These are phyloP conservation scores for Tyto alba DNA, from an alignment of 2,113 vertebrate genomes.

Conservation along the genomic window DNA sequence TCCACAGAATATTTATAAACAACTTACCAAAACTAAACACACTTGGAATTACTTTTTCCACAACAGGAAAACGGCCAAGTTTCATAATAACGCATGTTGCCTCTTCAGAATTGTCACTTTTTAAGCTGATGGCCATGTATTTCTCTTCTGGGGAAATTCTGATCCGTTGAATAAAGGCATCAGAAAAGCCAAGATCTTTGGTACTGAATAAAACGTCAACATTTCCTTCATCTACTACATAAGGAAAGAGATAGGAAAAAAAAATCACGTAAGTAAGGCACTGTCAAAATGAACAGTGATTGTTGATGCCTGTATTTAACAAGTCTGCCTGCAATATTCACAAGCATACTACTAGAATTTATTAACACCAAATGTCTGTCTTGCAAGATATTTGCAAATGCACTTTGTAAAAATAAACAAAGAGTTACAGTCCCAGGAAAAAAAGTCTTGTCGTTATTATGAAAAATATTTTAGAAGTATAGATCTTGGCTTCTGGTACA, in stretches of 20 bases:
- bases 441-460: neutral
- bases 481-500: neutral
- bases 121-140: slow-evolving; percentile 81
- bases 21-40: slow-evolving; percentile 89
- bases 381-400: neutral
- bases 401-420: neutral
- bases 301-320: neutral
- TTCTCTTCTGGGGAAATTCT: slow-evolving; percentile 86
- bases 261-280: neutral
- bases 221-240: slow-evolving; percentile 40
- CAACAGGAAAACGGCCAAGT: slow-evolving; percentile 56
- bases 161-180: slow-evolving; percentile 80
- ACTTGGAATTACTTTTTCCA: slow-evolving; percentile 75
- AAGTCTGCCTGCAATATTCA: neutral
- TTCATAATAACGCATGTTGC: slow-evolving; percentile 76
- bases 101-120: slow-evolving; percentile 74
- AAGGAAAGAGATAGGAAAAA: neutral
- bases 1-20: neutral
- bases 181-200: slow-evolving; percentile 70
- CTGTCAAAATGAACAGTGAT: neutral
- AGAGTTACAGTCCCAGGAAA: neutral
- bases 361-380: neutral
- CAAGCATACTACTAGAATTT: neutral
- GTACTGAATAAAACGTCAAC: slow-evolving; percentile 66
- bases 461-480: neutral